Evolutionary conservation across 2,888 invertebrate genomes (phyloP), one percentile per base, ranked within the genome.

Genomic region (Dynastes grantii): DNA sequence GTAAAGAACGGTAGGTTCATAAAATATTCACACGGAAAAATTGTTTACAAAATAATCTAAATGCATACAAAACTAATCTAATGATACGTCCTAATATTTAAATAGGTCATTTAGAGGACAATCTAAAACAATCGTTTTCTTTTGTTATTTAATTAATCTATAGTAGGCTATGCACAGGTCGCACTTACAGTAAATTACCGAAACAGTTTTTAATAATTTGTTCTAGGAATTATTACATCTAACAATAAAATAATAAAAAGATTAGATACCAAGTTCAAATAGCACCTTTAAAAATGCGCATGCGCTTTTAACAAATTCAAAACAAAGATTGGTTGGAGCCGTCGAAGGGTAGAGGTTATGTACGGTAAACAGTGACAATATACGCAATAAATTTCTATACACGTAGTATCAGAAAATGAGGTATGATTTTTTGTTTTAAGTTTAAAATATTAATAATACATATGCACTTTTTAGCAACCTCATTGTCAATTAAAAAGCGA

Each of bases 341-440:
- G 64, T 0, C 40, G 16, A 11, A 45, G 22, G 16, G n/a, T 51
- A 51, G 11, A 68, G 68, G 68, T 68, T 68, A 68, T 68, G 68
- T 68, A 16, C 11, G n/a, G 51, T 68, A 68, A 68, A 68, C 29
- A 49, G 45, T 8, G 45, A 0, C n/a, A 29, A 11, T 16, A 55
- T 16, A 55, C 55, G 22, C 9, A 55, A 4, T 27, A 68, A 68
- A 13, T 9, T 51, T 29, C 51, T 9, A 6, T 51, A 53, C 51
- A 29, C 51, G 27, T 27, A 51, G 49, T 9, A 68, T 68, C 51
- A 11, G 13, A 51, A 51, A 13, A 29, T 29, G 29, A 68, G 68
- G 68, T 68, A 68, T 68, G 68, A 22, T 68, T 13, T 16, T 13
- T 51, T 51, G 8, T 5, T 27, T 29, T 32, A 32, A 9, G 27